A percentile compares a stretch with the other conserved stretches of the same genome.
phyloP scores from a whole-genome alignment of 1,140 invertebrate species.

The Cydia strobilella region DNA sequence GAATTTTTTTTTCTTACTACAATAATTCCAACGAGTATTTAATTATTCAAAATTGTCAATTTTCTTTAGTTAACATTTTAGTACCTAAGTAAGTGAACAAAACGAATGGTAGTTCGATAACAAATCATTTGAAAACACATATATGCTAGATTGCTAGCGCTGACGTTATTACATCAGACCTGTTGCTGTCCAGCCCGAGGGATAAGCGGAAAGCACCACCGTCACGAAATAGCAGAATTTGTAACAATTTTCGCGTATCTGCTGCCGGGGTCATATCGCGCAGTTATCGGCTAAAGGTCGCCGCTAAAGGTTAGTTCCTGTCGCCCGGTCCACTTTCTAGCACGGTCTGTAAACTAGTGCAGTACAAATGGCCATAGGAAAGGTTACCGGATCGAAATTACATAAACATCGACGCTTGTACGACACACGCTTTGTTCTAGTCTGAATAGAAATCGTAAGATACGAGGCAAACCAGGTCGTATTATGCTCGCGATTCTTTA shows the following conservation, averaged over 20 bases:
- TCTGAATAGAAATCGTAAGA: conserved; percentile 20
- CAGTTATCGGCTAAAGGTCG: conserved; percentile 68
- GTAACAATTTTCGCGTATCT: conserved; percentile 61
- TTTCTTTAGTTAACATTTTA: too few species aligned
- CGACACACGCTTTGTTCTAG: conserved; percentile 31
- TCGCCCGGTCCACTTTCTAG: conserved; percentile 65
- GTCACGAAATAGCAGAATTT: conserved; percentile 49
- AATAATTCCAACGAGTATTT: too few species aligned
- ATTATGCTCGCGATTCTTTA: not conserved
- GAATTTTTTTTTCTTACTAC: too few species aligned
- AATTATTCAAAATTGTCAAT: too few species aligned
- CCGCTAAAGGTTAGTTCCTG: conserved; percentile 66
- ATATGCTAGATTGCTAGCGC: not conserved
- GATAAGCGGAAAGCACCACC: conserved; percentile 22
- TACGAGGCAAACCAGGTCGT: not conserved
- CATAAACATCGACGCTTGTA: conserved; percentile 29
- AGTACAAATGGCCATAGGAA: conserved; percentile 45
- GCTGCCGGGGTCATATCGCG: conserved; percentile 65
- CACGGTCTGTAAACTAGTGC: conserved; percentile 67
- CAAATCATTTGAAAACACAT: not conserved
- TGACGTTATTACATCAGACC: conserved; percentile 26
- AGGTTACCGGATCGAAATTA: conserved; percentile 39
- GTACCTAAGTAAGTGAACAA: not conserved
- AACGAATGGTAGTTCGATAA: not conserved
- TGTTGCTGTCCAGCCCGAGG: conserved; percentile 17